These are phyloP conservation scores for Tachysurus fulvidraco DNA, from an alignment of 2,113 vertebrate species.

Conservation along the genomic window DNA sequence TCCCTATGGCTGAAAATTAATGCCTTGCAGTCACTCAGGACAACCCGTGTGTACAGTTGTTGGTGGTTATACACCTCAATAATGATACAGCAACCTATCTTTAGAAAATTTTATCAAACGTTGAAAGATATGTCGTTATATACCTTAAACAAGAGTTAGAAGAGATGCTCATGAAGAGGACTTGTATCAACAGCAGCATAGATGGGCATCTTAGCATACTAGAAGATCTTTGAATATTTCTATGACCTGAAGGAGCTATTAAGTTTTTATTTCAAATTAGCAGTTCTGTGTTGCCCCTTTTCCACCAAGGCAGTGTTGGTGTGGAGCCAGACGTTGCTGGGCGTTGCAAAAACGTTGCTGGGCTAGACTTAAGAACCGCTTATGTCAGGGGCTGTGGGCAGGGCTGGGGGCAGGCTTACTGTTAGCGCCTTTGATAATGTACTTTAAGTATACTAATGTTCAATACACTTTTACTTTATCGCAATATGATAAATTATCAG, in stretches of 20 bases:
- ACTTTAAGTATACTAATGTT: too few species aligned
- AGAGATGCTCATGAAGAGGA: not conserved
- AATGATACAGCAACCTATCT: not conserved
- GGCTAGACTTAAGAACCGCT: too few species aligned
- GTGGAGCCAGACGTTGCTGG: too few species aligned
- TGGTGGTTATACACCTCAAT: conserved; percentile 9
- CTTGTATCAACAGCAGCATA: not conserved
- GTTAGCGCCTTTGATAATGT: too few species aligned
- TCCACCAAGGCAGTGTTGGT: too few species aligned
- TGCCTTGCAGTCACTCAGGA: not conserved
- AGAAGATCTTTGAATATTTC: not conserved
- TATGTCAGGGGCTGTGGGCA: too few species aligned
- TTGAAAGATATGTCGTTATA: not conserved
- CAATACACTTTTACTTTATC: too few species aligned
- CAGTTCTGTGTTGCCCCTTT: not conserved
- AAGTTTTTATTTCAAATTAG: not conserved
- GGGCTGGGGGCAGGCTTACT: too few species aligned
- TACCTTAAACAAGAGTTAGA: not conserved
- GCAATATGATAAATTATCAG: too few species aligned
- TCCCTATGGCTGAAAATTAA: not conserved
- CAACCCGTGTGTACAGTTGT: not conserved
- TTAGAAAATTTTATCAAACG: not conserved
- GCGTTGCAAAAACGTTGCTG: too few species aligned
- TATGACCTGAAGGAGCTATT: not conserved
- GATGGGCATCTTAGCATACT: not conserved